Conservation (phyloP, 2,797 vertebrate genomes). For the Toxotes lorentzi region DNA sequence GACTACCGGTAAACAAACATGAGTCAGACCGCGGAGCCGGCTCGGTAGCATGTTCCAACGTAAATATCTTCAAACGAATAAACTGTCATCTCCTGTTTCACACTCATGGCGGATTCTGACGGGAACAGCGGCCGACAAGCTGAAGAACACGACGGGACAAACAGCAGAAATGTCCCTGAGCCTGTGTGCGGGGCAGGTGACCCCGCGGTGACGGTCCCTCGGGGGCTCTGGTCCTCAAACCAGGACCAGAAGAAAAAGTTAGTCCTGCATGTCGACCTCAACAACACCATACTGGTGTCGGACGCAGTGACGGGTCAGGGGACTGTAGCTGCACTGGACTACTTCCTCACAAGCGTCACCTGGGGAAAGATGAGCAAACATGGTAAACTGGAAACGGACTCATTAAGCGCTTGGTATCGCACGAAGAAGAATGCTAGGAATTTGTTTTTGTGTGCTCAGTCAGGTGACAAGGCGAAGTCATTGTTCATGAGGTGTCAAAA, state of each 20-base stretch:
- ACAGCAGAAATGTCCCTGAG: not conserved
- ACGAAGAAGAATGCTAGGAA: not conserved
- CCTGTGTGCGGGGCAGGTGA: not conserved
- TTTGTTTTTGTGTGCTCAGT: not conserved
- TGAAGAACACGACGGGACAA: constrained; percentile 22
- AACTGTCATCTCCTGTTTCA: accelerated
- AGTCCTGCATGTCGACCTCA: constrained; percentile 90
- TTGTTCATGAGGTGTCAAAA: not conserved
- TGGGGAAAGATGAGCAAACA: constrained; percentile 84
- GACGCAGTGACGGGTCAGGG: constrained; percentile 86
- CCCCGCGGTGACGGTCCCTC: constrained; percentile 14
- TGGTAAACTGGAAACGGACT: constrained; percentile 61
- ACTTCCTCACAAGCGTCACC: constrained; percentile 87
- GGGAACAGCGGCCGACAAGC: not conserved
- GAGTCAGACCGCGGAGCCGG: constrained; percentile 16
- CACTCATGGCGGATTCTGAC: constrained; percentile 52
- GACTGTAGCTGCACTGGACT: constrained; percentile 85
- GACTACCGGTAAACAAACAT: constrained; percentile 32
- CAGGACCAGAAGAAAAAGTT: constrained; percentile 72
- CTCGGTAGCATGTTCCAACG: not conserved
- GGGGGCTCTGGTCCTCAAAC: not conserved
- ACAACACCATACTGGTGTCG: constrained; percentile 90
- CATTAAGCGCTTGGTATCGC: too few species aligned
- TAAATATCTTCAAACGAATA: not conserved
- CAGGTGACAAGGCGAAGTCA: not conserved